Evolutionary conservation across 2,113 vertebrate genomes (phyloP).

Genomic region (Oncorhynchus masou): DNA sequence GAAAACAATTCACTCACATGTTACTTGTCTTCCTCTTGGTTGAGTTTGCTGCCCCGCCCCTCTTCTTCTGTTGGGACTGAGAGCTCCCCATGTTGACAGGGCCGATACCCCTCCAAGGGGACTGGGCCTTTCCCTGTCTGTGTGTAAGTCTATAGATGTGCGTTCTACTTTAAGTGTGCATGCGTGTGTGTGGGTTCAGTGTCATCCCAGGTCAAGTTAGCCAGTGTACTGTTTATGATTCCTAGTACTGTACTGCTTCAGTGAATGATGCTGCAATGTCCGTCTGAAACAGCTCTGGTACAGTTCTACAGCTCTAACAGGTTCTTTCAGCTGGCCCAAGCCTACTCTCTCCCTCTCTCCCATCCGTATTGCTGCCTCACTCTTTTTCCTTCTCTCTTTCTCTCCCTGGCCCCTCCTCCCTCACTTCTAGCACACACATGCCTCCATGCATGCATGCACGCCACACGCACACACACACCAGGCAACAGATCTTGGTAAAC

Average conservation of each 20-base stretch:
- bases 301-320: neutral
- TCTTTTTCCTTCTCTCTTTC: slow-evolving; percentile 21
- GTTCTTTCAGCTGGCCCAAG: neutral
- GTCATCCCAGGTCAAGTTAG: slow-evolving; percentile 4
- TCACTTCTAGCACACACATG: neutral
- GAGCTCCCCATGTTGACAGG: slow-evolving; percentile 55
- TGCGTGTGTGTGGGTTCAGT: neutral
- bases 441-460: slow-evolving; percentile 2
- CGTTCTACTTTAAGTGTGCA: neutral
- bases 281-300: neutral
- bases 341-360: neutral
- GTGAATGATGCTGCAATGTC: neutral
- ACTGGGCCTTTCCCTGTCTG: neutral
- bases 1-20: slow-evolving; percentile 54
- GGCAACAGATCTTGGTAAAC: slow-evolving; percentile 14
- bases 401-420: neutral
- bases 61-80: slow-evolving; percentile 53
- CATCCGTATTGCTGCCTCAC: neutral
- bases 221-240: neutral
- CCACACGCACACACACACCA: neutral
- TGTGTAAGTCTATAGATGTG: too few species aligned
- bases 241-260: neutral
- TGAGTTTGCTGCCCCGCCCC: slow-evolving; percentile 24
- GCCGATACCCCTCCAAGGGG: neutral
- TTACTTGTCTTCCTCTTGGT: slow-evolving; percentile 15